Conservation (phyloP, 2,113 vertebrate species). For the Alexandromys fortis region DNA sequence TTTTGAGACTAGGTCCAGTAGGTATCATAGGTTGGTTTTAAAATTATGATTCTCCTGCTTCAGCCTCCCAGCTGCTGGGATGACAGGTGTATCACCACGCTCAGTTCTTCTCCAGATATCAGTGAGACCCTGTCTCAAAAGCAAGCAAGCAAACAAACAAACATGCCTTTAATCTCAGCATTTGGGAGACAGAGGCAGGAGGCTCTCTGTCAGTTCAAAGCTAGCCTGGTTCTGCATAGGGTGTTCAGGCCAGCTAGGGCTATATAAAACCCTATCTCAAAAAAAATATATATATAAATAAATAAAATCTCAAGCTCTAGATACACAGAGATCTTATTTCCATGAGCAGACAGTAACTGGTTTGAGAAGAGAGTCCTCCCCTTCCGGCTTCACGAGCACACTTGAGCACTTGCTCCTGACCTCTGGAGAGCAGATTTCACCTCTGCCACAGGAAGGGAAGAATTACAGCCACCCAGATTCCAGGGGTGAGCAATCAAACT, state of each 20-base stretch:
- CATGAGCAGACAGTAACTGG: background rate
- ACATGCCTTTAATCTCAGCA: background rate
- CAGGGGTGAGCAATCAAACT: background rate
- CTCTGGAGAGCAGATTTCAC: background rate
- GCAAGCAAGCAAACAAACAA: too few species aligned
- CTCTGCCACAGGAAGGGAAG: background rate
- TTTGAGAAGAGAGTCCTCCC: background rate
- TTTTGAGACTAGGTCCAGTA: background rate
- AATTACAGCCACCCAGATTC: background rate
- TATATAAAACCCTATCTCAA: background rate
- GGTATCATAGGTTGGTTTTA: background rate
- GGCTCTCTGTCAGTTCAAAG: background rate
- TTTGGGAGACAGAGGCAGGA: background rate
- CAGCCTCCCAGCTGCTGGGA: background rate
- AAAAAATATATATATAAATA: background rate
- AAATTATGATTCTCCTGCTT: background rate
- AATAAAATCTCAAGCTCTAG: background rate
- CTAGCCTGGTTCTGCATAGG: background rate
- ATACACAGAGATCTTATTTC: background rate
- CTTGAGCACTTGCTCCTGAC: background rate
- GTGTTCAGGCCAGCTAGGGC: background rate
- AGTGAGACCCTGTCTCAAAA: background rate
- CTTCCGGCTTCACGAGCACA: background rate
- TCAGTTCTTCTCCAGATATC: background rate
- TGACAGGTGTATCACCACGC: background rate